Evolutionary conservation across 2,888 invertebrate genomes (phyloP).

Genomic region (Cyclophora punctaria): DNA sequence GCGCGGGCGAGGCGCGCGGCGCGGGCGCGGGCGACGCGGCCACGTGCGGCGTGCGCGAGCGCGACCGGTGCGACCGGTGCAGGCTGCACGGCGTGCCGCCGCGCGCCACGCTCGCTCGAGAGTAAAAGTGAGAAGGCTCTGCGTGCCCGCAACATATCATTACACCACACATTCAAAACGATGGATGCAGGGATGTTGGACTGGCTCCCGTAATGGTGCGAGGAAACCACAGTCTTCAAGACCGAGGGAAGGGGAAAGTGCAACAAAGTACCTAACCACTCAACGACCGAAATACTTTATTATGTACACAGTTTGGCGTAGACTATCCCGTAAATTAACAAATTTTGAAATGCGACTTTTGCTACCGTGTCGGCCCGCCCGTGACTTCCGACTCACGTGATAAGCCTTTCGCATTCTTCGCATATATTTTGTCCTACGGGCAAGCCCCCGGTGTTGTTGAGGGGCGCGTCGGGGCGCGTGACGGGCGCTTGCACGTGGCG

Average conservation of each 20-base stretch:
- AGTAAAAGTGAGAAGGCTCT: constrained; percentile 79
- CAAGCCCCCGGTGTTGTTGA: constrained; percentile 81
- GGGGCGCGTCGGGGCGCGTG: constrained; percentile 75
- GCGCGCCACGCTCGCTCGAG: constrained; percentile 85
- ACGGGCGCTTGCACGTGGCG: constrained; percentile 86
- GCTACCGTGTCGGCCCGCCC: constrained; percentile 79
- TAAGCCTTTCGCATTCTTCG: constrained; percentile 96
- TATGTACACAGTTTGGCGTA: too few relatives aligned
- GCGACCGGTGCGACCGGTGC: constrained; percentile 64
- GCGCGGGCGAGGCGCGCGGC: constrained; percentile 26
- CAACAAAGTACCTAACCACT: neutral
- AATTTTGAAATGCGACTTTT: constrained; percentile 49
- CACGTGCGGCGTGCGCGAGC: constrained; percentile 59
- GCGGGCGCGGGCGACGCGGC: constrained; percentile 59
- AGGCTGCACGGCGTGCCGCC: constrained; percentile 78
- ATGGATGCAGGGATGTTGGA: constrained; percentile 17
- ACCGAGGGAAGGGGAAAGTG: neutral
- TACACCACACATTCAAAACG: constrained; percentile 31
- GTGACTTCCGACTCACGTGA: constrained; percentile 91
- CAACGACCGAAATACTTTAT: too few relatives aligned
- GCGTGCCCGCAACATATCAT: constrained; percentile 53
- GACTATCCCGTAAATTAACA: too few relatives aligned
- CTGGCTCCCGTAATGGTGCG: neutral
- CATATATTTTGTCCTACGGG: constrained; percentile 95
- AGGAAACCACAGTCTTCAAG: neutral